phyloP scores from a whole-genome alignment of 2,797 vertebrate genomes.

The Staurois parvus region DNA sequence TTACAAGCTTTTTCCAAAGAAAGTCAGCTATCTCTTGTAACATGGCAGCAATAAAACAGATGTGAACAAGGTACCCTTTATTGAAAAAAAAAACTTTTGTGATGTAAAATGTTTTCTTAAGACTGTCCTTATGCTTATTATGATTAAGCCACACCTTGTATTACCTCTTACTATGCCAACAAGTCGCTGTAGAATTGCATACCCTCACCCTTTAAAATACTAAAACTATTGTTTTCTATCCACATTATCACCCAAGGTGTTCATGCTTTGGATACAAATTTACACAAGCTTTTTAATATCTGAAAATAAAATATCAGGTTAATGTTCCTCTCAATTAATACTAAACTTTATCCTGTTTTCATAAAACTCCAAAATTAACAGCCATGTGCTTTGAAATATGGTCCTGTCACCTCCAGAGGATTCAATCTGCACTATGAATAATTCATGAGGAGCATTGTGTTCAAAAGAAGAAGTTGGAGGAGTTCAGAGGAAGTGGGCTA shows the following conservation, averaged over 20 bases:
- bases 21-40: too few species aligned
- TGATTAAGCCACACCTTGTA: too few species aligned
- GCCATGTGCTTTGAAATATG: constrained; percentile 14
- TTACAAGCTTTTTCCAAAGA: too few species aligned
- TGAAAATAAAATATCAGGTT: constrained; percentile 8
- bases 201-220: too few species aligned
- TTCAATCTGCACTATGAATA: constrained; percentile 38
- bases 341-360: constrained; percentile 6
- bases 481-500: constrained; percentile 3
- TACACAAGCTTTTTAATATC: background rate
- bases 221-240: too few species aligned
- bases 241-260: background rate
- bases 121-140: too few species aligned
- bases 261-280: background rate
- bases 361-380: constrained; percentile 9
- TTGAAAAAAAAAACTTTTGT: too few species aligned
- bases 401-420: constrained; percentile 22
- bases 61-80: too few species aligned
- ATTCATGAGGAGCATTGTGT: constrained; percentile 25
- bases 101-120: too few species aligned
- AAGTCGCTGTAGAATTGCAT: too few species aligned
- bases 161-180: too few species aligned
- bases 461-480: constrained; percentile 8
- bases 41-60: too few species aligned
- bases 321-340: constrained; percentile 7